Evolutionary conservation across 2,113 vertebrate genomes (phyloP).

Genomic region (Cephalopholis sonnerati): DNA sequence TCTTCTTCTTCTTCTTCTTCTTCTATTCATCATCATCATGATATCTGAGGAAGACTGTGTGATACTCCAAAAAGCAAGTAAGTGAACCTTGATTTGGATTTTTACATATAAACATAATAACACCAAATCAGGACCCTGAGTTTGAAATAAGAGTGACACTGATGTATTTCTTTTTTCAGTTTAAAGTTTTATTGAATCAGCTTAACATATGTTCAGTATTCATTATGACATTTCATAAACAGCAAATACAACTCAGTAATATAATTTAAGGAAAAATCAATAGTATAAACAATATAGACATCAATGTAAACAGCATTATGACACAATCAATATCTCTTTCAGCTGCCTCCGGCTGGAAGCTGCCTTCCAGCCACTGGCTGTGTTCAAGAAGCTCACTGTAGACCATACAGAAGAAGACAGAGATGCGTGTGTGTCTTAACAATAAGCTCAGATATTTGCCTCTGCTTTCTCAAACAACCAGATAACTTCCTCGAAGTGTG

Average conservation of each 20-base stretch:
- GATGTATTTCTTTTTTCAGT: neutral
- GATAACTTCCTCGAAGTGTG: neutral
- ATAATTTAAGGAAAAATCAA: slow-evolving; percentile 19
- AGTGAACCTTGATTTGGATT: too few relatives aligned
- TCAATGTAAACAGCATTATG: slow-evolving; percentile 29
- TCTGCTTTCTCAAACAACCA: neutral
- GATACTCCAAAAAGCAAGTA: too few relatives aligned
- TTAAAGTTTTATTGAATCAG: neutral
- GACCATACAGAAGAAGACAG: neutral
- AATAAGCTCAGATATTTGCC: neutral
- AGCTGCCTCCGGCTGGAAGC: slow-evolving; percentile 1
- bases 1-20: too few relatives aligned
- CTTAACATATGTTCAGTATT: neutral
- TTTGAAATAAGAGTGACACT: neutral
- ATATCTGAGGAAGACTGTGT: too few relatives aligned
- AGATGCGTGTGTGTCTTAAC: neutral
- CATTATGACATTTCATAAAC: neutral
- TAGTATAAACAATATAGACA: slow-evolving; percentile 12
- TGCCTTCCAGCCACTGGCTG: neutral
- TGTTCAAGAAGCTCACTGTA: neutral
- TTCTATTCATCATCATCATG: too few relatives aligned
- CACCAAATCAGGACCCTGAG: neutral
- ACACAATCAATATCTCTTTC: neutral
- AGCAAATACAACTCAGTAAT: slow-evolving; percentile 10
- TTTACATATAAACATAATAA: neutral